Evolutionary conservation across 2,797 vertebrate species (phyloP), one percentile per base, ranked within the genome.

Genomic region (Graptemys geographica): DNA sequence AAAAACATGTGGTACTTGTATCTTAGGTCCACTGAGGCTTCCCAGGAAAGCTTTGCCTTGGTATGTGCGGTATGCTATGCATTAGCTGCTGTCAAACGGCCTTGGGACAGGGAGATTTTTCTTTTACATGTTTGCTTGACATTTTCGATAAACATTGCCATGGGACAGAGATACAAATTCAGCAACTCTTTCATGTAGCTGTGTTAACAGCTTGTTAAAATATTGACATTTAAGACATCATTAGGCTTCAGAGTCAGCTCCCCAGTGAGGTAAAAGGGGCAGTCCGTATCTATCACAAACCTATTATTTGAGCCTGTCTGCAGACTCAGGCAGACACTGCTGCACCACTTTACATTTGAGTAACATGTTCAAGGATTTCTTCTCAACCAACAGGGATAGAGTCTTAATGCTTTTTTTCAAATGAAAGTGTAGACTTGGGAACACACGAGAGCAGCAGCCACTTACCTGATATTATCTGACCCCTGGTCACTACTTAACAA

Each of bases 61-160:
- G 83, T 96, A 97, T 51, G 83, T 84, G 86, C 79, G 93, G 88
- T 96, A 92, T 89, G 93, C 83, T 96, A 86, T 94, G 80, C 94
- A 96, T 96, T 94, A 94, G 88, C 87, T 95, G 84, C 82, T 93
- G 16, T 86, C 93, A 96, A 94, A 86, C 79, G 59, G 89, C 31
- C 23, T 79, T 90, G 79, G 89, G 79, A 81, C 69, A 92, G 49
- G 78, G 85, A 74, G 69, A 37, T 96, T 92, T 96, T 96, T 76
- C 57, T 11, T 37, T 1, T 1, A 13, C 84, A 59, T 94, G 78
- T 82, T 95, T 92, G 31, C 90, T 89, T 92, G 41, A 27, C 79
- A n/a, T 76, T 47, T 76, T 76, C 23, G 27, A 7, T 76, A 76
- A 44, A 12, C 72, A 25, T 44, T 76, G 72, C 72, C 33, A 10